These are phyloP conservation scores for Orthosia gracilis DNA, from an alignment of 2,888 invertebrate species.

Conservation along the genomic window DNA sequence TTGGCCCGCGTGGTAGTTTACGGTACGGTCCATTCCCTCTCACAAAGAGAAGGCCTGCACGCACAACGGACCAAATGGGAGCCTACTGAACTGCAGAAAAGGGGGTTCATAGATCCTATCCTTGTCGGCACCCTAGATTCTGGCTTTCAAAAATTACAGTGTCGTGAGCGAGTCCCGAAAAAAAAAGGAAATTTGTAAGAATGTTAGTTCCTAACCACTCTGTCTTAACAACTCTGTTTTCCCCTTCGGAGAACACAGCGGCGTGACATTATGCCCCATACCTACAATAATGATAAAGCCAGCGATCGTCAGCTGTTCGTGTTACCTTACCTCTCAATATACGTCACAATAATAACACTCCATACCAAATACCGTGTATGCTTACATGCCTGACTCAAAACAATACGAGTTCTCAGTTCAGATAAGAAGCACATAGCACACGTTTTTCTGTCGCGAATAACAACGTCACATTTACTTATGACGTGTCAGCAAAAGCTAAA, in stretches of 20 bases:
- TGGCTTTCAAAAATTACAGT: neutral
- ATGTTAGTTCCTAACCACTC: too few species aligned
- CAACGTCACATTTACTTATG: neutral
- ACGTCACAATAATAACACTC: slow-evolving; percentile 11
- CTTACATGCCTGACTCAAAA: neutral
- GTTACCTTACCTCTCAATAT: neutral
- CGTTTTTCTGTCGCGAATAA: slow-evolving; percentile 4
- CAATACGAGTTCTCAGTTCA: neutral
- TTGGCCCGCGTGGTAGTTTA: too few species aligned
- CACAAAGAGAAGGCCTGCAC: too few species aligned
- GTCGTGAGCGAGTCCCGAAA: neutral
- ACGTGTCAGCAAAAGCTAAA: neutral
- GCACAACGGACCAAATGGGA: too few species aligned
- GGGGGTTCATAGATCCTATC: too few species aligned
- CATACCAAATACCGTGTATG: neutral
- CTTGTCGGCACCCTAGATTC: neutral
- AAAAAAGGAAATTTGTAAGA: neutral
- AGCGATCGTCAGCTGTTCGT: slow-evolving; percentile 22
- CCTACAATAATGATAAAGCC: slow-evolving; percentile 1
- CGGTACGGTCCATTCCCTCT: too few species aligned
- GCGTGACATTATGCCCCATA: neutral
- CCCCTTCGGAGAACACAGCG: neutral
- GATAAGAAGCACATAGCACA: neutral
- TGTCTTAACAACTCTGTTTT: too few species aligned
- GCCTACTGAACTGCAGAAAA: too few species aligned